Conservation (phyloP, 2,113 vertebrate genomes). For the Perca schrenkii region DNA sequence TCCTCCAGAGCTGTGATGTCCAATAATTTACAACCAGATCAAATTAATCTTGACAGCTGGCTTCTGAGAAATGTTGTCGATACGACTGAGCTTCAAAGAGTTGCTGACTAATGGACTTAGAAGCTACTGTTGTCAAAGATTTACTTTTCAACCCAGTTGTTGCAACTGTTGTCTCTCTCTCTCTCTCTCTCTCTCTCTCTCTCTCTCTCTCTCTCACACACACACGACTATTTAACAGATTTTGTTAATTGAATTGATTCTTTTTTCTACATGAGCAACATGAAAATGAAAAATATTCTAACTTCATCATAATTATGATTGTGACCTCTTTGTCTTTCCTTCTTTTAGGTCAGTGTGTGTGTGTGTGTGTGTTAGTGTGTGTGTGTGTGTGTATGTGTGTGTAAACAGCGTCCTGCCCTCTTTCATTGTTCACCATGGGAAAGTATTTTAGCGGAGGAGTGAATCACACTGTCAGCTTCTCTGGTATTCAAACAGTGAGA, state of each 20-base stretch:
- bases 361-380: slow-evolving; percentile 1
- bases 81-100: neutral
- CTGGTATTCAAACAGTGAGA: slow-evolving; percentile 38
- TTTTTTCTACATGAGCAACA: no score
- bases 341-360: no score
- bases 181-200: neutral
- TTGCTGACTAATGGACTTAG: neutral
- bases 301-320: no score
- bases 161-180: neutral
- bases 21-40: neutral
- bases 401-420: slow-evolving; percentile 38
- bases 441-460: slow-evolving; percentile 50
- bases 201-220: no score
- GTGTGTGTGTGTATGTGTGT: slow-evolving; percentile 7
- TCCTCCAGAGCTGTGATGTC: neutral
- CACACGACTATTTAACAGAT: no score
- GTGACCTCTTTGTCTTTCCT: no score
- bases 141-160: neutral
- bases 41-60: neutral
- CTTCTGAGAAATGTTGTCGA: neutral
- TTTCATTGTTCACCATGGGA: slow-evolving; percentile 61
- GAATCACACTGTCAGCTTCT: slow-evolving; percentile 47
- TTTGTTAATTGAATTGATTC: no score
- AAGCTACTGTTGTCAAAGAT: neutral
- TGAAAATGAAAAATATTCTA: no score